phyloP scores from a whole-genome alignment of 2,113 vertebrate species.

The Corythaixoides concolor region DNA sequence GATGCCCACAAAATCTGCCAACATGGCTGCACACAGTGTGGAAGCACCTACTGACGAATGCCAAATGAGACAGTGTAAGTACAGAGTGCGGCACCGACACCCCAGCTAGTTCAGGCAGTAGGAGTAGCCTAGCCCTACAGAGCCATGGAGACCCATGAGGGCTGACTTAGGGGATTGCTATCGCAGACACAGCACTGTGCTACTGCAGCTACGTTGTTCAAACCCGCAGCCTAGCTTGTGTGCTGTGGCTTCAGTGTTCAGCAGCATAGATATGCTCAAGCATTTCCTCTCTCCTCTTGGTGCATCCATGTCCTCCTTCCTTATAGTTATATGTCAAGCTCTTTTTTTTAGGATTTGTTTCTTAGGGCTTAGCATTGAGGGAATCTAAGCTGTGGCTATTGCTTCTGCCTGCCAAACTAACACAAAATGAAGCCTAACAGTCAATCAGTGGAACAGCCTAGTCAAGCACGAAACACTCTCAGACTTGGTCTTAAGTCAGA shows the following conservation, averaged over 20 bases:
- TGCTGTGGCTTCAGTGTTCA: not conserved
- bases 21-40: not conserved
- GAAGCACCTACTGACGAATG: not conserved
- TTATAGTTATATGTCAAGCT: not conserved
- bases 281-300: not conserved
- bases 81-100: not conserved
- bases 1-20: not conserved
- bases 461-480: not conserved
- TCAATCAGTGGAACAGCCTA: not conserved
- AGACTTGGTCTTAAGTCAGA: not conserved
- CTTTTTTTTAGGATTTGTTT: not conserved
- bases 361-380: not conserved
- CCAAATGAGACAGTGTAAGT: not conserved
- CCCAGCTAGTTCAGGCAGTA: not conserved
- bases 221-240: not conserved
- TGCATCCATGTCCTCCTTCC: not conserved
- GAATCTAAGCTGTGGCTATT: not conserved
- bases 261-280: not conserved
- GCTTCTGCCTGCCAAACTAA: not conserved
- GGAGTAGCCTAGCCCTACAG: not conserved
- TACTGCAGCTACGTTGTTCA: not conserved
- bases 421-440: not conserved
- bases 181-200: not conserved
- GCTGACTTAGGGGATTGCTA: not conserved
- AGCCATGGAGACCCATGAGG: not conserved